phyloP scores from a whole-genome alignment of 2,113 vertebrate species.

The Erythrocebus patas region DNA sequence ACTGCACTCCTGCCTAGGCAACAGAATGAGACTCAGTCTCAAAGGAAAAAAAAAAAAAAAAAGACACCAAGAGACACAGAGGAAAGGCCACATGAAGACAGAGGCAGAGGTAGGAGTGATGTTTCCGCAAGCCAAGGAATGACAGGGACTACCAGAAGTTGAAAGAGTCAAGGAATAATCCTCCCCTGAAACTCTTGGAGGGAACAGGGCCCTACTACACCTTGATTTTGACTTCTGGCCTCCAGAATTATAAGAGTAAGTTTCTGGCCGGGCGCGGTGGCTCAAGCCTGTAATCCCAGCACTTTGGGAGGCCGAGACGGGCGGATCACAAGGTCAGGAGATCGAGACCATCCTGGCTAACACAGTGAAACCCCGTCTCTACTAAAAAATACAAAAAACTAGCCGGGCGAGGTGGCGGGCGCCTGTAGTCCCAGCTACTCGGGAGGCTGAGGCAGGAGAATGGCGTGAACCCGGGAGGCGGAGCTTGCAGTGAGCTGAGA shows the following conservation, averaged over 20 bases:
- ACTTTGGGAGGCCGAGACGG: too few species aligned
- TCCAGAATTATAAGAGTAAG: neutral
- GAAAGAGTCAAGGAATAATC: neutral
- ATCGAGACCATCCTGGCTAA: too few species aligned
- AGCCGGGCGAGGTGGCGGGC: too few species aligned
- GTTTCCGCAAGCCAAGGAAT: neutral
- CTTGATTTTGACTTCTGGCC: neutral
- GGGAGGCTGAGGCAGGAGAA: too few species aligned
- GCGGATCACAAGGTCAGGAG: too few species aligned
- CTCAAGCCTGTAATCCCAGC: too few species aligned
- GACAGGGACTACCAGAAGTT: neutral
- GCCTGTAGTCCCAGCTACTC: too few species aligned
- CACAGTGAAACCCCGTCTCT: too few species aligned
- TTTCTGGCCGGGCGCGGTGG: too few species aligned
- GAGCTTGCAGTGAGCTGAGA: too few species aligned
- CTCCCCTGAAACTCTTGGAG: neutral
- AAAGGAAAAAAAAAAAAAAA: neutral
- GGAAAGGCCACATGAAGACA: neutral
- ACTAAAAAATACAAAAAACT: too few species aligned
- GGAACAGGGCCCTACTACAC: neutral
- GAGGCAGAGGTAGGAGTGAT: neutral
- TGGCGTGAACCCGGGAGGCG: too few species aligned
- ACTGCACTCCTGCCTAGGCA: neutral
- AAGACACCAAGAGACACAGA: neutral
- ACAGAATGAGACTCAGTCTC: neutral